A percentile compares a stretch with the other conserved stretches of the same genome.
Conservation (phyloP, 2,888 invertebrate genomes). For the Scelioninae gen. 1 region DNA sequence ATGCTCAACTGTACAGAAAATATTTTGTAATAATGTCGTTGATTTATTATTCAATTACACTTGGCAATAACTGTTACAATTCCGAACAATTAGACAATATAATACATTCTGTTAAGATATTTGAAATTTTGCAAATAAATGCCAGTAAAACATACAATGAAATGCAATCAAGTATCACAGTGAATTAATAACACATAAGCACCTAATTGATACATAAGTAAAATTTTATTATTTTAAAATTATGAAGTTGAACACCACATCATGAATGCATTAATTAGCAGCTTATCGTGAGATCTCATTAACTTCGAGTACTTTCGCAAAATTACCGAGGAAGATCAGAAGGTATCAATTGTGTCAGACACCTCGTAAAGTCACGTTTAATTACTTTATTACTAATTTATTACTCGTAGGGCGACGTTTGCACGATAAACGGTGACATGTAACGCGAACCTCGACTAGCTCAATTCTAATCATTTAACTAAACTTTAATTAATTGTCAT, state of each 20-base stretch:
- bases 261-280: slow-evolving; percentile 71
- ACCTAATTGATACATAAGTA: slow-evolving; percentile 36
- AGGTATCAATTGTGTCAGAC: slow-evolving; percentile 76
- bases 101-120: too few relatives aligned
- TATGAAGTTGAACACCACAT: slow-evolving; percentile 61
- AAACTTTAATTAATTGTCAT: slow-evolving; percentile 69
- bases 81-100: too few relatives aligned
- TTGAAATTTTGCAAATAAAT: too few relatives aligned
- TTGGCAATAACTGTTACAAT: too few relatives aligned
- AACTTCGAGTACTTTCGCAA: slow-evolving; percentile 77
- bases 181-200: slow-evolving; percentile 2
- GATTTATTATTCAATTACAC: too few relatives aligned
- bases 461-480: slow-evolving; percentile 69
- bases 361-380: slow-evolving; percentile 73
- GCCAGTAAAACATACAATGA: not conserved
- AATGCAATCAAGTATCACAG: not conserved
- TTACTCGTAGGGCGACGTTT: slow-evolving; percentile 69
- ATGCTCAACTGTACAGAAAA: too few relatives aligned
- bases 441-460: slow-evolving; percentile 68
- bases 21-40: too few relatives aligned
- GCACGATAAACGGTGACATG: slow-evolving; percentile 72
- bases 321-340: slow-evolving; percentile 75
- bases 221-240: slow-evolving; percentile 54
- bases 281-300: slow-evolving; percentile 78
- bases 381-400: slow-evolving; percentile 76